These are phyloP conservation scores for Lycia hirtaria DNA, from an alignment of 2,888 invertebrate species.

Conservation along the genomic window DNA sequence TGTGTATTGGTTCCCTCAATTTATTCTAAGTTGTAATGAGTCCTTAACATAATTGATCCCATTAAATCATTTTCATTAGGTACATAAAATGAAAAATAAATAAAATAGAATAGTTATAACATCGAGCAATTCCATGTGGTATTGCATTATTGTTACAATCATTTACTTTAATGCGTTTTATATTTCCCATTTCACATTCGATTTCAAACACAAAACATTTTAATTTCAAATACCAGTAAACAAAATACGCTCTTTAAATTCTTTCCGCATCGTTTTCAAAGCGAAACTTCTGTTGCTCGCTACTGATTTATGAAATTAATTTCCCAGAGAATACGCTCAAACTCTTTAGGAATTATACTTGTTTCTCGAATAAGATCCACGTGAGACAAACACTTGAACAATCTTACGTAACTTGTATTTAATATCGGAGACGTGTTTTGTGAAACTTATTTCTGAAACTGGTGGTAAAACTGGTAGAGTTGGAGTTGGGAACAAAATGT, in stretches of 20 bases:
- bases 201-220: not conserved
- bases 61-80: too few relatives aligned
- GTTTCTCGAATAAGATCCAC: slow-evolving; percentile 71
- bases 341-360: slow-evolving; percentile 72
- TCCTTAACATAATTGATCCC: too few relatives aligned
- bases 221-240: slow-evolving; percentile 1
- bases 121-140: too few relatives aligned
- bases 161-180: not conserved
- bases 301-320: slow-evolving; percentile 66
- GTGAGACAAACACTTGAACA: slow-evolving; percentile 69
- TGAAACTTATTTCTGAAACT: slow-evolving; percentile 62
- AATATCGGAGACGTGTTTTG: slow-evolving; percentile 78
- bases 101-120: too few relatives aligned
- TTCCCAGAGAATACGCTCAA: slow-evolving; percentile 61
- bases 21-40: too few relatives aligned
- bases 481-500: slow-evolving; percentile 69
- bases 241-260: slow-evolving; percentile 18
- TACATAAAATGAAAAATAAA: too few relatives aligned
- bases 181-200: not conserved
- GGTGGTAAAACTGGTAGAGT: slow-evolving; percentile 58
- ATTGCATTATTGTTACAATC: too few relatives aligned
- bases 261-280: slow-evolving; percentile 19
- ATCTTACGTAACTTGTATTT: slow-evolving; percentile 80
- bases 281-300: slow-evolving; percentile 52
- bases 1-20: too few relatives aligned